A percentile compares a stretch with the other conserved stretches of the same genome.
These are phyloP conservation scores for Oeneis ivallda DNA, from an alignment of 2,888 invertebrate species.

Conservation along the genomic window DNA sequence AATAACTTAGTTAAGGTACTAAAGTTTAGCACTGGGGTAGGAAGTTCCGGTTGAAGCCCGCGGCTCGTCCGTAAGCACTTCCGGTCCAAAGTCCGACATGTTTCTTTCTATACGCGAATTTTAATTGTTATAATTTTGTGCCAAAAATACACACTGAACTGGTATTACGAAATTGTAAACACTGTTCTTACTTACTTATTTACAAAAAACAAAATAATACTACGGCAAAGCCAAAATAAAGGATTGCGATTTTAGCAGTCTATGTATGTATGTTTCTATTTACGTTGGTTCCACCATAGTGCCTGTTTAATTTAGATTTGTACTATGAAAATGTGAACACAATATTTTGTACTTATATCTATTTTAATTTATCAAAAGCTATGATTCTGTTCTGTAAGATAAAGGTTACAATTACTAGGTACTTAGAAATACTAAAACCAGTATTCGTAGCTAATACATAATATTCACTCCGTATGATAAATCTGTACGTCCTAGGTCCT, in stretches of 20 bases:
- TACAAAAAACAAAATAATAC: neutral
- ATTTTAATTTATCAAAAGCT: neutral
- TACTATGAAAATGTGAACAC: too few species aligned
- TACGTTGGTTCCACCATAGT: neutral
- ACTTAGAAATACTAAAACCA: constrained; percentile 2
- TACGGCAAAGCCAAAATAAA: neutral
- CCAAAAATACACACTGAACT: constrained; percentile 8
- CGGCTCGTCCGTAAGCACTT: constrained; percentile 66
- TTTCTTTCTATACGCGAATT: constrained; percentile 32
- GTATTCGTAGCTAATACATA: constrained; percentile 12
- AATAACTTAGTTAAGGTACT: constrained; percentile 73
- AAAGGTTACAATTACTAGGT: too few species aligned
- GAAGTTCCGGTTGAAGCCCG: constrained; percentile 77
- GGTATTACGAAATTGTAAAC: neutral
- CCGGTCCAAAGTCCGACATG: constrained; percentile 63
- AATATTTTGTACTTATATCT: too few species aligned
- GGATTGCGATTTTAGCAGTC: neutral
- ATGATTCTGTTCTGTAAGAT: neutral
- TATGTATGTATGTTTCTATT: neutral
- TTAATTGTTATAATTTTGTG: constrained; percentile 18
- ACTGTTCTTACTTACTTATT: neutral
- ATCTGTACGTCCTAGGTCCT: constrained; percentile 18
- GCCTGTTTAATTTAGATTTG: too few species aligned
- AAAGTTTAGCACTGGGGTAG: constrained; percentile 70
- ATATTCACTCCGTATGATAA: constrained; percentile 6